Evolutionary conservation across 1,140 invertebrate genomes (phyloP).

Genomic region (Drosophila pseudoananassae): DNA sequence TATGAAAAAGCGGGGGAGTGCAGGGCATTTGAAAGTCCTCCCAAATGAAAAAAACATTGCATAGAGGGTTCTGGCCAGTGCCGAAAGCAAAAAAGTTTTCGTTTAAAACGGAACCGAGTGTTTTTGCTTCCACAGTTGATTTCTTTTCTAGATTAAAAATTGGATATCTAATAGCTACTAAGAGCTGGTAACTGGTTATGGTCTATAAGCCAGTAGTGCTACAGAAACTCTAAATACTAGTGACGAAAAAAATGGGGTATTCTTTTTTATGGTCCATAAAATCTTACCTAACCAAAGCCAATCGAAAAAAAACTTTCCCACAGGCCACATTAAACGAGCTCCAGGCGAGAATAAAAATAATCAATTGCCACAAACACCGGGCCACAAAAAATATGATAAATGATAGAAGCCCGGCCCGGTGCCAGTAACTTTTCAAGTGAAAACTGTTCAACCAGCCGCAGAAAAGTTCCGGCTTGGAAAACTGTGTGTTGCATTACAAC

Average conservation of each 20-base stretch:
- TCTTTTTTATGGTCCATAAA: conserved; percentile 49
- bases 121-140: conserved; percentile 10
- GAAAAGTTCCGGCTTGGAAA: conserved; percentile 64
- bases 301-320: conserved; percentile 56
- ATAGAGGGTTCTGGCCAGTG: conserved; percentile 9
- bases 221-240: too few species aligned
- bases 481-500: conserved; percentile 36
- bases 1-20: conserved; percentile 27
- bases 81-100: conserved; percentile 29
- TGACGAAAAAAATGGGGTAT: neutral
- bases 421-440: conserved; percentile 28
- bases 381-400: conserved; percentile 36
- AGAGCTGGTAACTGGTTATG: neutral
- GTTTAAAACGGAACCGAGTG: conserved; percentile 16
- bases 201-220: too few species aligned
- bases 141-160: neutral
- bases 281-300: conserved; percentile 33
- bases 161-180: neutral
- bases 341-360: conserved; percentile 35
- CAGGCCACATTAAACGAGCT: conserved; percentile 24
- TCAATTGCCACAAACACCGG: conserved; percentile 18
- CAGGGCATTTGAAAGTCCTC: neutral
- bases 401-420: neutral
- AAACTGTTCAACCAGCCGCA: conserved; percentile 27
- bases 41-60: conserved; percentile 22